A percentile compares a stretch with the other conserved stretches of the same genome.
Conservation (phyloP, 1,140 invertebrate species). For the Bombus turneri region DNA sequence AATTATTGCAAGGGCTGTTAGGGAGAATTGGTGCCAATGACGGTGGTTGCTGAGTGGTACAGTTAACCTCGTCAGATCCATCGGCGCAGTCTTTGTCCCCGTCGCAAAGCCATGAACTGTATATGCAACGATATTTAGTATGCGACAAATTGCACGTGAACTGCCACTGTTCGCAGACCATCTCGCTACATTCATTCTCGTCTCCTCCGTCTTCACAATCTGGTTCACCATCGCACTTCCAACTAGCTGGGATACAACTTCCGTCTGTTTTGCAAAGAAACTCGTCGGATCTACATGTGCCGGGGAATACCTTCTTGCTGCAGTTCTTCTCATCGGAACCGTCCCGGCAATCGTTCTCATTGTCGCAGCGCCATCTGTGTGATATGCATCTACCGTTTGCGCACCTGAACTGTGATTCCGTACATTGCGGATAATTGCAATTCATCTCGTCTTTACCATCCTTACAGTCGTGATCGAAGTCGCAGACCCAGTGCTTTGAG, state of each 20-base stretch:
- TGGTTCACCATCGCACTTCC: slow-evolving; percentile 85
- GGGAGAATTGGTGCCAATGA: slow-evolving; percentile 73
- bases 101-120: slow-evolving; percentile 87
- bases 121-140: slow-evolving; percentile 74
- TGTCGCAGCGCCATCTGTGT: slow-evolving; percentile 86
- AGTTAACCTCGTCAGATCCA: slow-evolving; percentile 88
- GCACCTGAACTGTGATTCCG: slow-evolving; percentile 84
- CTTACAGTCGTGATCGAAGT: slow-evolving; percentile 87
- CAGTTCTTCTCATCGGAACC: slow-evolving; percentile 87
- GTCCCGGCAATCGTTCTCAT: slow-evolving; percentile 85
- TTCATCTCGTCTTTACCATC: slow-evolving; percentile 91
- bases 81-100: slow-evolving; percentile 87
- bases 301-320: slow-evolving; percentile 68
- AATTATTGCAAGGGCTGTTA: slow-evolving; percentile 85
- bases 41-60: slow-evolving; percentile 74
- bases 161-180: slow-evolving; percentile 82
- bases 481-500: slow-evolving; percentile 85
- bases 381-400: slow-evolving; percentile 85
- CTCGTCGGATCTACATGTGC: slow-evolving; percentile 81
- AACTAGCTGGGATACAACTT: slow-evolving; percentile 83
- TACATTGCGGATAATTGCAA: slow-evolving; percentile 83
- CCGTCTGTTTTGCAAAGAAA: slow-evolving; percentile 81
- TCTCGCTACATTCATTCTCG: slow-evolving; percentile 74
- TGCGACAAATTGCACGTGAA: slow-evolving; percentile 77
- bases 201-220: slow-evolving; percentile 77